Evolutionary conservation across 1,140 invertebrate genomes (phyloP).

Genomic region (Aporrectodea caliginosa): DNA sequence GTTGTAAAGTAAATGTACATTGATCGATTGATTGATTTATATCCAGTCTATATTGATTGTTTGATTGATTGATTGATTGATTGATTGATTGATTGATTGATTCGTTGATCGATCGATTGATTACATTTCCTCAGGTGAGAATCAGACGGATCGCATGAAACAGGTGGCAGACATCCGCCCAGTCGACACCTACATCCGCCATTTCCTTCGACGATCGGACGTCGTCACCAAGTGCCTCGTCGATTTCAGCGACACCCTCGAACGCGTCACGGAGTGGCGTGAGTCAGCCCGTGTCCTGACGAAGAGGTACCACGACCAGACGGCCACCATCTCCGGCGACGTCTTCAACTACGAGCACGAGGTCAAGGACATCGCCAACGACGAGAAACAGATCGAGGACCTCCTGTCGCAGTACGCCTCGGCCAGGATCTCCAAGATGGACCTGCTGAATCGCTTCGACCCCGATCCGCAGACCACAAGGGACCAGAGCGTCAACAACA

Average conservation of each 20-base stretch:
- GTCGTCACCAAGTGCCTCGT: neutral
- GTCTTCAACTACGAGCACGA: slow-evolving; percentile 4
- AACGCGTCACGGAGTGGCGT: neutral
- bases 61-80: too few species aligned
- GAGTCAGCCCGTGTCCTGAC: neutral
- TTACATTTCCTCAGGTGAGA: neutral
- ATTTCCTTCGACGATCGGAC: neutral
- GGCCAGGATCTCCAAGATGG: slow-evolving; percentile 60
- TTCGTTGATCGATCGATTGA: too few species aligned
- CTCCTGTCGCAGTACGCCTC: neutral
- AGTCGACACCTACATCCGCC: neutral
- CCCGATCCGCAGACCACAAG: slow-evolving; percentile 65
- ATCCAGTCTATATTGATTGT: too few species aligned
- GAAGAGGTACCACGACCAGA: neutral
- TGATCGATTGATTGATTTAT: too few species aligned
- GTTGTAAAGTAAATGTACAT: too few species aligned
- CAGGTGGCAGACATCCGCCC: neutral
- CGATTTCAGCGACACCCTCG: neutral
- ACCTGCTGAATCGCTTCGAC: slow-evolving; percentile 69
- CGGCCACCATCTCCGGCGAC: neutral
- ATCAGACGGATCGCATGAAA: neutral
- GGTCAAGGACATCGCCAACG: neutral
- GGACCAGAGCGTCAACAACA: neutral
- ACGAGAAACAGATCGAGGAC: slow-evolving; percentile 2
- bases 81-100: too few species aligned